Percentiles rank a stretch among this genome's conserved stretches.
phyloP scores from a whole-genome alignment of 2,888 invertebrate genomes.

The Drosophila nigricruria region DNA sequence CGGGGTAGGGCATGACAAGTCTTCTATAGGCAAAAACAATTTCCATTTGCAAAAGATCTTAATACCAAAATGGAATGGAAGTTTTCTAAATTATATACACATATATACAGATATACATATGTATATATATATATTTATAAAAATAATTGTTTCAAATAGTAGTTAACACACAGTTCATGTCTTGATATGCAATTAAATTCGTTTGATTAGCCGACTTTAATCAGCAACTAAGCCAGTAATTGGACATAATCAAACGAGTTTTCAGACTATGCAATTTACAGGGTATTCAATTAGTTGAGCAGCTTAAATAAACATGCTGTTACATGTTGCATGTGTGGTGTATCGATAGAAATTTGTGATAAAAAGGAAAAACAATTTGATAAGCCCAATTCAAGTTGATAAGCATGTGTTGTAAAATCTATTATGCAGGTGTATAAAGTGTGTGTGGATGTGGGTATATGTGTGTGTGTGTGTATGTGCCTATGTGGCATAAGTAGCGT shows the following conservation, averaged over 20 bases:
- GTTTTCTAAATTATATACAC: neutral
- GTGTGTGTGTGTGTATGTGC: neutral
- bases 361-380: slow-evolving; percentile 8
- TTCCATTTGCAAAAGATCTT: neutral
- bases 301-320: neutral
- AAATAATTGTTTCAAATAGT: neutral
- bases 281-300: slow-evolving; percentile 6
- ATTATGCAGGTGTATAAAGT: neutral
- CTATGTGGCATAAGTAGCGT: neutral
- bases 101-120: neutral
- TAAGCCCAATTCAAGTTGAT: slow-evolving; percentile 20
- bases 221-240: neutral
- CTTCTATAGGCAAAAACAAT: neutral
- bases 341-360: slow-evolving; percentile 3
- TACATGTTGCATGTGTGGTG: neutral
- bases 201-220: neutral
- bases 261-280: neutral
- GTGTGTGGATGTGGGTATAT: neutral
- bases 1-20: neutral
- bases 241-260: neutral
- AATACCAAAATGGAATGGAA: neutral
- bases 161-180: neutral
- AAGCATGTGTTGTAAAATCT: slow-evolving; percentile 15
- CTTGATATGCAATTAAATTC: neutral
- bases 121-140: neutral